Evolutionary conservation across 2,797 vertebrate genomes (phyloP).

Genomic region (Pipistrellus nathusii): DNA sequence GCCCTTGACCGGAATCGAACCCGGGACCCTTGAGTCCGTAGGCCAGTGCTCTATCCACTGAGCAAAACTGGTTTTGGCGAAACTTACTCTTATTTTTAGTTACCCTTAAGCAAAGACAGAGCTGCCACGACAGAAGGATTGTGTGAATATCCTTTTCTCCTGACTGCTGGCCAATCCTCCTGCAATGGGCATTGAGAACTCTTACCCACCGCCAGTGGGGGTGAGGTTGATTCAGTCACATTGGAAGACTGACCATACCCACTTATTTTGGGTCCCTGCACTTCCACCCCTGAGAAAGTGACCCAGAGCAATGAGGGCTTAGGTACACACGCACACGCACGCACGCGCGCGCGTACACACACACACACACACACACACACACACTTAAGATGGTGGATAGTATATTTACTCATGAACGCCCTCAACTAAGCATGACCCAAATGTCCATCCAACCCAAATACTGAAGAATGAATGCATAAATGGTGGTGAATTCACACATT

Average conservation of each 20-base stretch:
- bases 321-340: neutral
- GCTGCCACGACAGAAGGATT: too few species aligned
- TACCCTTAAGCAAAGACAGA: neutral
- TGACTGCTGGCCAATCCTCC: neutral
- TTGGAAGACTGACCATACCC: neutral
- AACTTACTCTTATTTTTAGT: neutral
- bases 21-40: too few species aligned
- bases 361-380: neutral
- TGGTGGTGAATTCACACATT: fast-evolving
- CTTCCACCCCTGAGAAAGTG: neutral
- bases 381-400: neutral
- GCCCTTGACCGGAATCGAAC: too few species aligned
- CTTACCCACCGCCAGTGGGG: fast-evolving
- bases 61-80: too few species aligned
- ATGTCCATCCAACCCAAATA: neutral
- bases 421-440: too few species aligned
- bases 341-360: too few species aligned
- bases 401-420: neutral
- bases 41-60: too few species aligned
- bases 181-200: fast-evolving
- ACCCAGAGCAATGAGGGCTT: neutral
- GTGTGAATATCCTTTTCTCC: neutral
- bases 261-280: neutral
- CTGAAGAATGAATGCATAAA: too few species aligned
- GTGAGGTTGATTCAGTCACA: neutral